Base-by-base conservation (phyloP, 2,797 vertebrate species). In the Dendrocincla fuliginosa region DNA sequence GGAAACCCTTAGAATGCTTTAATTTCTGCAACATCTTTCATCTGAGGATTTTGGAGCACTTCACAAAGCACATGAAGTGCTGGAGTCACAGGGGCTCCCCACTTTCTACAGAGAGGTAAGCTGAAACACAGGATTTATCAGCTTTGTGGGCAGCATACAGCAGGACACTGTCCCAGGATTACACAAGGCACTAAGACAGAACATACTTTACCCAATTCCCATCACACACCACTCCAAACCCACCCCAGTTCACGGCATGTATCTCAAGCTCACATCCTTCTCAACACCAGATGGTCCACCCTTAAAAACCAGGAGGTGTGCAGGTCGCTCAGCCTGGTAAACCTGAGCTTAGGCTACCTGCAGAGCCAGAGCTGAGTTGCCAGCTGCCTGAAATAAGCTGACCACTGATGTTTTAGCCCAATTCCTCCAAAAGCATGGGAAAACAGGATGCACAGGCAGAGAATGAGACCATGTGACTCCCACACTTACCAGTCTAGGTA, bases 41-140 rank as follows among this genome's bases (percentile, higher is more conserved):
- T 16, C 8, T 0, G 0, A 79, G 69, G 64, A 76, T 73, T 90
- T 64, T 11, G 5, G 39, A 63, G 57, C 0, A 0, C 17, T 90
- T 80, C 13, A 35, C 3, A 8, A 59, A 59, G 60, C 27, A 60
- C 44, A 16, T 1, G 18, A 37, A 52, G 52, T 23, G 52, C 65
- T 84, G 52, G 28, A 33, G 39, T 35, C 24, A 13, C 57, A 19
- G 16, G 15, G 10, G 8, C 17, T 65, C 30, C n/a, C 25, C 0
- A 1, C 28, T 80, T 30, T 23, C 28, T 11, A 27, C 5, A 56
- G 52, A 56, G 52, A 80, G 84, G 41, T 47, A 30, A 88, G 17
- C 30, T 59, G 55, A 46, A 63, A n/a, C 33, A 25, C 2, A 5
- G 69, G 13, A 24, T 32, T 53, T n/a, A 9, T 24, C 59, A 28